These are phyloP conservation scores for Dynastes hyllus DNA, from an alignment of 2,888 invertebrate species.

Conservation along the genomic window DNA sequence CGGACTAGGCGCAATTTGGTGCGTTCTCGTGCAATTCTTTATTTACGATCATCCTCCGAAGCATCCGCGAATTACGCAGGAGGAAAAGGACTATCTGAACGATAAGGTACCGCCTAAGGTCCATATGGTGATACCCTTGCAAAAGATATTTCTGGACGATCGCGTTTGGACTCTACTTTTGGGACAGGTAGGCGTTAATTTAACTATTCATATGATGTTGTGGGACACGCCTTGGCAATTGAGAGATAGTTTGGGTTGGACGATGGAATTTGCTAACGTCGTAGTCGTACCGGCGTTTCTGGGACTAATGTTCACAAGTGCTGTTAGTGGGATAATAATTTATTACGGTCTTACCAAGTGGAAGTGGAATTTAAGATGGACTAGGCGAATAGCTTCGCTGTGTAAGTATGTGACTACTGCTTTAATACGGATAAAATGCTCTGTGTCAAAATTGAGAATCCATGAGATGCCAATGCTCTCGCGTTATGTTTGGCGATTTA, in stretches of 20 bases:
- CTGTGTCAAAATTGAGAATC: no score
- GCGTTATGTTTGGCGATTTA: background rate
- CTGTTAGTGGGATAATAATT: background rate
- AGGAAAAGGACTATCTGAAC: conserved; percentile 2
- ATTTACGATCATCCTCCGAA: background rate
- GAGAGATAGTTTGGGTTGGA: background rate
- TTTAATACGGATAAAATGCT: background rate
- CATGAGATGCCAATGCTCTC: background rate
- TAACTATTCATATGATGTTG: background rate
- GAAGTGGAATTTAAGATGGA: conserved; percentile 1
- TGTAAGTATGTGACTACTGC: background rate
- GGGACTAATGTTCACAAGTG: background rate
- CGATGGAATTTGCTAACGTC: background rate
- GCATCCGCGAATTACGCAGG: background rate
- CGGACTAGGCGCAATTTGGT: background rate
- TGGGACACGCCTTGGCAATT: background rate
- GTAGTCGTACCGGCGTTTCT: background rate
- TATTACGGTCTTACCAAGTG: background rate
- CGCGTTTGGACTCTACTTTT: conserved; percentile 10
- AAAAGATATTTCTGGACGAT: background rate
- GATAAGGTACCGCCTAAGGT: background rate
- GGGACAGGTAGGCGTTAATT: background rate
- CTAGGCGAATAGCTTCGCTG: background rate
- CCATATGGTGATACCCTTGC: background rate
- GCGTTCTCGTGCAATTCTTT: background rate